Evolutionary conservation across 1,140 invertebrate genomes (phyloP).

Genomic region (Piezodorus guildinii): DNA sequence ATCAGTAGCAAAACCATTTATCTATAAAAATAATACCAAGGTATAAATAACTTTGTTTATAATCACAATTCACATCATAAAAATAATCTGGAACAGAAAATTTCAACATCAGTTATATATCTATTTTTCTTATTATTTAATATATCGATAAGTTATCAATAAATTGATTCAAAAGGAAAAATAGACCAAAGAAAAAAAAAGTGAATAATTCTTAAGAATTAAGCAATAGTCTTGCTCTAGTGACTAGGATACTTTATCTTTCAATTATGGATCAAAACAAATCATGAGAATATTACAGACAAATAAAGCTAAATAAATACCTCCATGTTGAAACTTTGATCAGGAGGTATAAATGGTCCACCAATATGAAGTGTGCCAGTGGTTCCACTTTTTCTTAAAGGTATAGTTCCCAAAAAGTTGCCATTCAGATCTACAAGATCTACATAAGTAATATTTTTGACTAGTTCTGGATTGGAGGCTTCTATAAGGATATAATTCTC

Average conservation of each 20-base stretch:
- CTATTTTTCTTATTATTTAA: too few relatives aligned
- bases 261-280: too few relatives aligned
- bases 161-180: too few relatives aligned
- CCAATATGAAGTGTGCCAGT: conserved; percentile 36
- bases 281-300: background rate
- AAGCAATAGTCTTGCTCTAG: too few relatives aligned
- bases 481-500: conserved; percentile 40
- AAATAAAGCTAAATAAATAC: conserved; percentile 30
- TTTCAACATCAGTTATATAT: too few relatives aligned
- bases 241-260: too few relatives aligned
- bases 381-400: conserved; percentile 10
- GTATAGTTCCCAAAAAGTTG: background rate
- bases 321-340: conserved; percentile 43
- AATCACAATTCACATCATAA: too few relatives aligned
- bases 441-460: conserved; percentile 29
- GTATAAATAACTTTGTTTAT: conserved; percentile 5
- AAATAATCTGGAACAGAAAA: too few relatives aligned
- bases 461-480: conserved; percentile 35
- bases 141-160: too few relatives aligned
- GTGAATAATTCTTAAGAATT: too few relatives aligned
- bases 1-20: conserved; percentile 32
- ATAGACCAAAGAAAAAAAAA: too few relatives aligned
- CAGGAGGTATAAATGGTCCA: conserved; percentile 36
- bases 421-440: conserved; percentile 40
- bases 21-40: conserved; percentile 27